A percentile compares a stretch with the other conserved stretches of the same genome.
phyloP scores from a whole-genome alignment of 2,797 vertebrate genomes.

The Gymnoscopelus braueri region DNA sequence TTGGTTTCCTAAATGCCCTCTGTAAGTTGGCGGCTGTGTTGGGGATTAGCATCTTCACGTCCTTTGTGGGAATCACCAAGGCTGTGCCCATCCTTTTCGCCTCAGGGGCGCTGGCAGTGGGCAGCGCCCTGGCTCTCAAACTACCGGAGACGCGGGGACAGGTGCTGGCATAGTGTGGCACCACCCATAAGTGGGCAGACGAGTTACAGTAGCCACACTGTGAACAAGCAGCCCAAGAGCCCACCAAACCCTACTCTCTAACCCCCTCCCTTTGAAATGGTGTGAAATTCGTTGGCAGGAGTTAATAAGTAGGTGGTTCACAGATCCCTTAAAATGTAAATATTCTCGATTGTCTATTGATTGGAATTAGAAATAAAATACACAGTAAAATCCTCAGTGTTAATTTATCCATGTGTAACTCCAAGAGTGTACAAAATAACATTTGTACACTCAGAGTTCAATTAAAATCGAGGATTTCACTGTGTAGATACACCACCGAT shows the following conservation, averaged over 20 bases:
- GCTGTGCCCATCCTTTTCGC: slow-evolving; percentile 95
- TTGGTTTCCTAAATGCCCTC: slow-evolving; percentile 95
- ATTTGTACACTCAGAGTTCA: no score
- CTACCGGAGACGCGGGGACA: slow-evolving; percentile 94
- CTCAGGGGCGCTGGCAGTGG: slow-evolving; percentile 89
- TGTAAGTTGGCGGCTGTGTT: slow-evolving; percentile 94
- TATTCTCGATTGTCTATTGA: slow-evolving; percentile 45
- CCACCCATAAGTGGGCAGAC: slow-evolving; percentile 48
- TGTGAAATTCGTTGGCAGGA: slow-evolving; percentile 32
- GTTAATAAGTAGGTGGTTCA: slow-evolving; percentile 14
- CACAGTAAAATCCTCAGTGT: no score
- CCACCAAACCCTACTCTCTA: slow-evolving; percentile 48
- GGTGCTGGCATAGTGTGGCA: slow-evolving; percentile 88
- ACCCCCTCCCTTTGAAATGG: slow-evolving; percentile 34
- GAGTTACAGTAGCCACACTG: slow-evolving; percentile 62
- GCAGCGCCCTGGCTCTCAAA: slow-evolving; percentile 94
- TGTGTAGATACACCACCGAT: slow-evolving; percentile 7
- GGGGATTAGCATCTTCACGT: slow-evolving; percentile 97
- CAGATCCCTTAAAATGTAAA: slow-evolving; percentile 44
- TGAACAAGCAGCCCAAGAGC: slow-evolving; percentile 65
- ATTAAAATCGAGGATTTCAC: no score
- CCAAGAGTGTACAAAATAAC: no score
- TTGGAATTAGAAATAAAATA: slow-evolving; percentile 15
- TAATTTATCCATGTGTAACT: no score
- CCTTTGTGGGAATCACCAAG: slow-evolving; percentile 97